A percentile compares a stretch with the other conserved stretches of the same genome.
Evolutionary conservation across 2,888 invertebrate genomes (phyloP).

Genomic region (Agelastica alni): DNA sequence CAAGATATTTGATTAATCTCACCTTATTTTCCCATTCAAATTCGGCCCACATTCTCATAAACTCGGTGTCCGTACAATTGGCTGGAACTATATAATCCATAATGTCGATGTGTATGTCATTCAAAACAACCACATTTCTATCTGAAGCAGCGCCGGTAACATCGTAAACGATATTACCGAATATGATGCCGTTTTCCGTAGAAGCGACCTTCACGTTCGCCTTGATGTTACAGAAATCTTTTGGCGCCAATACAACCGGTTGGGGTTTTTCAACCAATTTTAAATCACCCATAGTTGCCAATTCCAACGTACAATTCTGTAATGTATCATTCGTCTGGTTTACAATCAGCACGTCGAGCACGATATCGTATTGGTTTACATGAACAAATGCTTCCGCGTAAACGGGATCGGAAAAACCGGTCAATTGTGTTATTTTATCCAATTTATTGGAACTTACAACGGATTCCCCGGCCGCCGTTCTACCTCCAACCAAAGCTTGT

Average conservation of each 20-base stretch:
- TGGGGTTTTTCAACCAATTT: conserved; percentile 98
- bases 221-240: conserved; percentile 97
- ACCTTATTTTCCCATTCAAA: conserved; percentile 99
- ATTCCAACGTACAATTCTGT: conserved; percentile 95
- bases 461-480: conserved; percentile 41
- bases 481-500: conserved; percentile 79
- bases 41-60: conserved; percentile 99
- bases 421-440: conserved; percentile 87
- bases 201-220: conserved; percentile 99
- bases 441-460: conserved; percentile 55
- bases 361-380: conserved; percentile 98
- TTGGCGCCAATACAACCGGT: conserved; percentile 92
- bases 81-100: conserved; percentile 99
- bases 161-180: conserved; percentile 97
- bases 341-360: conserved; percentile 95
- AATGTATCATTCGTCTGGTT: conserved; percentile 98
- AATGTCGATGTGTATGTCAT: conserved; percentile 99
- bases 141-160: conserved; percentile 91
- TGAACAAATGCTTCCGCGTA: conserved; percentile 99
- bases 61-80: conserved; percentile 91
- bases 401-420: conserved; percentile 97
- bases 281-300: conserved; percentile 96
- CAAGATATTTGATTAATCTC: too few relatives aligned
- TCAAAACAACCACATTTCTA: conserved; percentile 95
- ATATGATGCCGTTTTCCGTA: conserved; percentile 99